phyloP scores from a whole-genome alignment of 2,888 invertebrate species.

The Apamea anceps region DNA sequence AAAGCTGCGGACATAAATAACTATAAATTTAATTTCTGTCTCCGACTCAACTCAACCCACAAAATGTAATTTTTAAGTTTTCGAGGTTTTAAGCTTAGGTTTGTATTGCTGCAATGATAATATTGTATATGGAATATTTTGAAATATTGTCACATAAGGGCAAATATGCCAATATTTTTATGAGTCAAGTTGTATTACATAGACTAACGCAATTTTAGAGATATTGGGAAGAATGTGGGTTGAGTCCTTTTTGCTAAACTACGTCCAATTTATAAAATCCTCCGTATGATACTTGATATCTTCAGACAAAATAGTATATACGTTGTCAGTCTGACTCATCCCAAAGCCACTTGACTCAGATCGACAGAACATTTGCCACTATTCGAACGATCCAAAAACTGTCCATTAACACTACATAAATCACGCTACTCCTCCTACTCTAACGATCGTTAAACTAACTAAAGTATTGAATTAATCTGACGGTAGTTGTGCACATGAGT shows the following conservation, averaged over 20 bases:
- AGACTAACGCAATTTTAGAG: no score
- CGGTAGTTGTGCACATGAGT: constrained; percentile 27
- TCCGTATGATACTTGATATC: not conserved
- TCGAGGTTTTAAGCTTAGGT: no score
- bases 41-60: no score
- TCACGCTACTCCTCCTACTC: constrained; percentile 60
- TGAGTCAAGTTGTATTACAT: no score
- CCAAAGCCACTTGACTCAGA: constrained; percentile 43
- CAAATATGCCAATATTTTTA: no score
- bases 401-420: constrained; percentile 67
- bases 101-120: no score
- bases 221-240: no score
- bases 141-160: no score
- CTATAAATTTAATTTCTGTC: not conserved
- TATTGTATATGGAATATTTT: no score
- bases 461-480: constrained; percentile 58
- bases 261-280: not conserved
- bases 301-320: not conserved
- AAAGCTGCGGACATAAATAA: not conserved
- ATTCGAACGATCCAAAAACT: constrained; percentile 53
- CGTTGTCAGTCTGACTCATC: constrained; percentile 35
- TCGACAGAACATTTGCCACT: constrained; percentile 44
- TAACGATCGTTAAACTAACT: constrained; percentile 65
- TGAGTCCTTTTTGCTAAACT: no score
- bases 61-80: no score